Base-by-base conservation (phyloP, 2,797 vertebrate genomes). In the Urosaurus nigricauda region DNA sequence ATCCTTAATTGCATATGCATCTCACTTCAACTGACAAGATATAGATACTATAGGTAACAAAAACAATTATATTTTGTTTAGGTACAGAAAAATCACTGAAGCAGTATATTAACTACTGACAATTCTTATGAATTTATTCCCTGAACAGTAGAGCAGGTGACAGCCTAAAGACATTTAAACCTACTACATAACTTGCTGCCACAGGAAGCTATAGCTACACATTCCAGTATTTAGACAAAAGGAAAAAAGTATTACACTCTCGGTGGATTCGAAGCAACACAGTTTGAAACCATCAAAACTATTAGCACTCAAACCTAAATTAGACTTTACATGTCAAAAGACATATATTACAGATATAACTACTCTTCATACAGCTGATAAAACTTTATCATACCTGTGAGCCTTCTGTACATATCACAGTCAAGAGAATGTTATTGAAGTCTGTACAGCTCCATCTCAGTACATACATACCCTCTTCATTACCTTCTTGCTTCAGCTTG, bases 381-480 rank as follows among this genome's bases (percentile, higher is more conserved):
- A 40, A 58, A 16, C 17, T 8, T 9, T 81, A 77, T 9, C 90
- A 1, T 95, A 99, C 99, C 98, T 99, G 95, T 0, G 97, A 95
- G 81, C 93, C 95, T 80, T 97, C 98, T 65, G 83, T 96, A 94
- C 99, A 99, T 56, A 98, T 98, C 91, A 99, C 99, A 0, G 98
- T 99, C 97, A 99, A 98, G 87, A 99, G 98, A 91, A 99, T 99
- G 96, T 98, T 97, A 94, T 98, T 97, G 51, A 98, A 99, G 92
- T 99, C 98, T 0, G 98, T 99, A 93, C 98, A 98, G 97, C 98
- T 99, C 98, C 99, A 99, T 70, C 99, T 97, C 92, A 99, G 93
- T 71, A 99, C 97, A 0, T 99, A 99, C 90, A 97, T 97, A 0
- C 99, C 99, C 70, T 98, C 98, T 78, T 99, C 98, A 0, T 98